Evolutionary conservation across 2,797 vertebrate genomes (phyloP).

Genomic region (Emydoidea blandingii): DNA sequence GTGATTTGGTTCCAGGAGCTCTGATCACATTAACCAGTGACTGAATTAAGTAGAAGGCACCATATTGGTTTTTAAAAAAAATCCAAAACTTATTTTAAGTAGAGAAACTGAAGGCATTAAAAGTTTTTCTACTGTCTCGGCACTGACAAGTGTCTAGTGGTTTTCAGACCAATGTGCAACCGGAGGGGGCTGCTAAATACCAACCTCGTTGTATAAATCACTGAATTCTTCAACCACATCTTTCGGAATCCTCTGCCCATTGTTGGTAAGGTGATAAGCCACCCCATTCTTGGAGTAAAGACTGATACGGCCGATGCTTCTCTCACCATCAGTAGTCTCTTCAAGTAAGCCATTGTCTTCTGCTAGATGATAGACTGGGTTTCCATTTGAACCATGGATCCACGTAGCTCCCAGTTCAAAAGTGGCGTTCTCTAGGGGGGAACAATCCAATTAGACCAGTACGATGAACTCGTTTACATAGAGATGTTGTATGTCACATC

Average conservation of each 20-base stretch:
- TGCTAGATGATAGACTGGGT: conserved; percentile 99
- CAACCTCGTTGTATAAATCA: conserved; percentile 98
- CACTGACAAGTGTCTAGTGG: not conserved
- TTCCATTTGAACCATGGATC: conserved; percentile 98
- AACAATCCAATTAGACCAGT: conserved; percentile 31
- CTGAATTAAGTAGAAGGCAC: not conserved
- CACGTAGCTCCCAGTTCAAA: conserved; percentile 99
- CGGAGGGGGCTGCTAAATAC: conserved; percentile 29
- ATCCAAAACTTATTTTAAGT: not conserved
- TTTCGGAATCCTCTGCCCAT: conserved; percentile 94
- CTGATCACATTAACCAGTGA: not conserved
- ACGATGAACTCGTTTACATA: not conserved
- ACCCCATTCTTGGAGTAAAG: conserved; percentile 97
- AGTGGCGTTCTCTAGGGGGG: conserved; percentile 89
- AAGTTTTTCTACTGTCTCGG: rapidly evolving
- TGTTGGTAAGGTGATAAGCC: conserved; percentile 97
- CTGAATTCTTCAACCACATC: conserved; percentile 99
- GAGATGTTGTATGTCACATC: not conserved
- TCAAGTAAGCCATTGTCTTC: conserved; percentile 97
- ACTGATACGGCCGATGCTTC: conserved; percentile 96
- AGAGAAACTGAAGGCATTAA: not conserved
- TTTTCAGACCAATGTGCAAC: not conserved
- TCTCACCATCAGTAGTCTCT: conserved; percentile 93
- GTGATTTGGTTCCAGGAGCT: conserved; percentile 7
- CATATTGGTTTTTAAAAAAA: rapidly evolving